Conservation (phyloP, 2,113 vertebrate genomes). For the Capreolus pygargus region DNA sequence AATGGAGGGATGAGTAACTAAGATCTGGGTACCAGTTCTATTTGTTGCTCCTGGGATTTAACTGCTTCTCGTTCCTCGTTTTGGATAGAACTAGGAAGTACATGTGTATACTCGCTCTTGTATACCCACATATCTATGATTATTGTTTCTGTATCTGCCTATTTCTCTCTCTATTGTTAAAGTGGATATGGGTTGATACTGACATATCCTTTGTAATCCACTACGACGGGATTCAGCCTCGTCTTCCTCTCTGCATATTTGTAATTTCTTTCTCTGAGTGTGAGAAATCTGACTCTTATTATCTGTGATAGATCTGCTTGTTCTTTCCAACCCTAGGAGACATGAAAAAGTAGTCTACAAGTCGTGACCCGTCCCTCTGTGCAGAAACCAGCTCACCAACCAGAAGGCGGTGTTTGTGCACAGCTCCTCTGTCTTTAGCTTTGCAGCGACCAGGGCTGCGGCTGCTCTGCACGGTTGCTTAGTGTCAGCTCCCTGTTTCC, state of each 20-base stretch:
- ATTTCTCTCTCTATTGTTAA: not conserved
- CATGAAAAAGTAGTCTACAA: conserved; percentile 25
- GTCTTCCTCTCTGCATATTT: not conserved
- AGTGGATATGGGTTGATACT: not conserved
- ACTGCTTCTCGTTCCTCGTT: not conserved
- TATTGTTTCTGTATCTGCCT: not conserved
- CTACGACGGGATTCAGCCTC: not conserved
- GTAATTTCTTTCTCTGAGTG: not conserved
- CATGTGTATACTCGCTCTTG: not conserved
- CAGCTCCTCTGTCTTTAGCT: not conserved
- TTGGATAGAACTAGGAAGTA: not conserved
- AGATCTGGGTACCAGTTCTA: not conserved
- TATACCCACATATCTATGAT: not conserved
- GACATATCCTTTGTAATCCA: not conserved
- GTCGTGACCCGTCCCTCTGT: not conserved
- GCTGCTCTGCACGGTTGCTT: not conserved
- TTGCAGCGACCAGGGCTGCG: not conserved
- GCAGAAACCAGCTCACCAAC: not conserved
- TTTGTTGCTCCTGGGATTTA: not conserved
- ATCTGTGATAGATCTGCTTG: not conserved
- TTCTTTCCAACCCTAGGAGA: not conserved
- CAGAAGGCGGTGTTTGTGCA: not conserved
- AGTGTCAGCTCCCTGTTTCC: not conserved
- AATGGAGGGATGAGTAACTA: not conserved
- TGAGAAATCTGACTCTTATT: not conserved